phyloP scores from a whole-genome alignment of 2,113 vertebrate species.

The Coptodon bakossiorum region DNA sequence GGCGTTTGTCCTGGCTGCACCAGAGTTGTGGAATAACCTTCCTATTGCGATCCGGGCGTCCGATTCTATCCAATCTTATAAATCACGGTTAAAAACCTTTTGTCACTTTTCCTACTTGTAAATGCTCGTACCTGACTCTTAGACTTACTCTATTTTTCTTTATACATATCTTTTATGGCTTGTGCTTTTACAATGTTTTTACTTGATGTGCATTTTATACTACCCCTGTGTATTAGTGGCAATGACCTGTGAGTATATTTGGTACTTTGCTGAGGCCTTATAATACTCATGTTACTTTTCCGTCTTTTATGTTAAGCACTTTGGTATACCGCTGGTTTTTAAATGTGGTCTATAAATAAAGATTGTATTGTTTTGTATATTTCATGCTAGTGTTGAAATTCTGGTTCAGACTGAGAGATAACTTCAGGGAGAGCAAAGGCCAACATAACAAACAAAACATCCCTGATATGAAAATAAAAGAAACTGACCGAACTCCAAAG shows the following conservation, averaged over 20 bases:
- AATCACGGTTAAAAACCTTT: neutral
- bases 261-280: neutral
- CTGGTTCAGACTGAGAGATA: no score
- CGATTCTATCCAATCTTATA: neutral
- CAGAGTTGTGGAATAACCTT: accelerated
- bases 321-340: neutral
- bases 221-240: neutral
- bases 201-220: neutral
- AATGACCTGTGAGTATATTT: neutral
- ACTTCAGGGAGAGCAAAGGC: no score
- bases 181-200: accelerated
- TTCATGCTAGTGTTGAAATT: no score
- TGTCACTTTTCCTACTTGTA: accelerated
- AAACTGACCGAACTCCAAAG: no score
- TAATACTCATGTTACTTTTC: neutral
- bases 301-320: neutral
- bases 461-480: no score
- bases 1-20: neutral
- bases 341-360: neutral
- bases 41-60: accelerated
- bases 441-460: no score
- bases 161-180: accelerated
- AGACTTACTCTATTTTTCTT: neutral
- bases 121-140: neutral
- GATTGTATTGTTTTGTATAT: no score